Evolutionary conservation across 2,113 vertebrate species (phyloP), one percentile per base, ranked within the genome.

Genomic region (Dasyornis broadbenti): DNA sequence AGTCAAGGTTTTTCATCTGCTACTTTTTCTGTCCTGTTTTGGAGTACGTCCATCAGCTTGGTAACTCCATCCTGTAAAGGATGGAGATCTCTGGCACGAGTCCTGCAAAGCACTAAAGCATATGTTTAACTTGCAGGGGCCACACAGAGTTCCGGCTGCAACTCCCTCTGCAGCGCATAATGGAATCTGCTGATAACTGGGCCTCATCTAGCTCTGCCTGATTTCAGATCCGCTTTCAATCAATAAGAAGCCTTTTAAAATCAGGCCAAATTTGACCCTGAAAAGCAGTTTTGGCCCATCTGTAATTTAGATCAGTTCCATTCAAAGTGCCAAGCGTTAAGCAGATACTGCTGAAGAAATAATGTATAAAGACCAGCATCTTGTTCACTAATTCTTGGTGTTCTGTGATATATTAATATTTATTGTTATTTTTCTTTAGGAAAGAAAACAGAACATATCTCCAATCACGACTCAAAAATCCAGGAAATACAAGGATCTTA

Each of bases 21-120:
- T 82, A 10, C 52, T 65, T 86, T 95, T 93, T 65, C 84, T 68
- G 31, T 27, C 69, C 53, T 60, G 52, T 71, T 84, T 89, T 96
- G 93, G 94, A 96, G 44, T 13, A 52, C 45, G 86, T 92, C 94
- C 92, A 84, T 94, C 80, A 89, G 72, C 65, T 64, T 86, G 72
- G 96, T 81, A 79, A 76, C 49, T 94, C 86, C 56, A 21, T 82
- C 69, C 80, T 90, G 72, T 21, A 89, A 84, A 71, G 82, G 80
- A 70, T 71, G 86, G 82, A 69, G 73, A 78, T 90, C 93, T 93
- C 95, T 96, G 94, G 96, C 93, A 96, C 10, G 19, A 86, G 90
- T 96, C 94, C 94, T 95, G 73, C 94, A 96, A 86, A 96, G 92
- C 95, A 96, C 95, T 96, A 94, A 94, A 93, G 88, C 85, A 15